A percentile compares a stretch with the other conserved stretches of the same genome.
phyloP scores from a whole-genome alignment of 2,888 invertebrate genomes.

The Unio delphinus region DNA sequence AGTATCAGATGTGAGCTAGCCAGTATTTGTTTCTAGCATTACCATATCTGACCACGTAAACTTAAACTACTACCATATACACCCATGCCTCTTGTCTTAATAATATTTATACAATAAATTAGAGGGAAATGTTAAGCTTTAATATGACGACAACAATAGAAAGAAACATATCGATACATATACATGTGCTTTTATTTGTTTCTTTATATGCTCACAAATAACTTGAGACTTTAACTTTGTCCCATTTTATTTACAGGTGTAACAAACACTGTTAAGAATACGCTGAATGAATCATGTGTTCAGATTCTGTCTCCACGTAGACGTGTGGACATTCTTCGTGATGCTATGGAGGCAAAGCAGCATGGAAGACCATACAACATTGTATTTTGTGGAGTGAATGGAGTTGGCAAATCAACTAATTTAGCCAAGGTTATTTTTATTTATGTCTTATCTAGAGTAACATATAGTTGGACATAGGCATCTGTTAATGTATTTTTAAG shows the following conservation, averaged over 20 bases:
- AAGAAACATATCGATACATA: no score
- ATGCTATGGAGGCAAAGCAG: conserved; percentile 89
- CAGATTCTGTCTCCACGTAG: conserved; percentile 95
- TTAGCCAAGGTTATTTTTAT: conserved; percentile 83
- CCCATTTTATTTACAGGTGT: conserved; percentile 76
- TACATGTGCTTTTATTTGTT: not conserved
- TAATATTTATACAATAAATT: no score
- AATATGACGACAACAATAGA: no score
- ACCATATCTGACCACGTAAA: no score
- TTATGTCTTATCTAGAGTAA: no score
- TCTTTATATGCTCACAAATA: not conserved
- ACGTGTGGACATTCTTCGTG: conserved; percentile 95
- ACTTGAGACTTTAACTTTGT: not conserved
- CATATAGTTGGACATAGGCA: no score
- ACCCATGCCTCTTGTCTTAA: no score
- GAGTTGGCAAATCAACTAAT: conserved; percentile 99
- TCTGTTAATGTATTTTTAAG: no score
- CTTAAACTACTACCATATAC: no score
- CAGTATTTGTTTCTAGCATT: no score
- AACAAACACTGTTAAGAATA: conserved; percentile 87
- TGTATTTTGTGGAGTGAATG: conserved; percentile 98
- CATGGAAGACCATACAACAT: conserved; percentile 92
- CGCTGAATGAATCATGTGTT: conserved; percentile 91
- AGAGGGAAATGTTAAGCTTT: no score
- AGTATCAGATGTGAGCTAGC: no score